These are phyloP conservation scores for Spea multiplicata DNA, from an alignment of 2,113 vertebrate species.

Conservation along the genomic window DNA sequence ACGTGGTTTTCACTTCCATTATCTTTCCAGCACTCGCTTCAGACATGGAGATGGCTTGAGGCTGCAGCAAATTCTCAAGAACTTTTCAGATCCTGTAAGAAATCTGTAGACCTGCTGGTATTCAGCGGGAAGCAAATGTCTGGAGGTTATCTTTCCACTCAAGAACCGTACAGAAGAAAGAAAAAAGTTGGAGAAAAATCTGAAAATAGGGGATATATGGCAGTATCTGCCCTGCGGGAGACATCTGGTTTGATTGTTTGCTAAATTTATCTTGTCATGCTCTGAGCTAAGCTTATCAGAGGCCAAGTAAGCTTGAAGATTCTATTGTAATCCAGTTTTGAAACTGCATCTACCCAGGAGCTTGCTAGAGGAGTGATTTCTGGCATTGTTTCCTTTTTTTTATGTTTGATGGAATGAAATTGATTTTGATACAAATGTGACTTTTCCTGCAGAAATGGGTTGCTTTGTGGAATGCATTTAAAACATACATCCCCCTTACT, in stretches of 20 bases:
- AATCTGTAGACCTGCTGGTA: slow-evolving; percentile 47
- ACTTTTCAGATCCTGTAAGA: slow-evolving; percentile 42
- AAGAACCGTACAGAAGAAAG: slow-evolving; percentile 39
- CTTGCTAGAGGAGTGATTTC: slow-evolving; percentile 43
- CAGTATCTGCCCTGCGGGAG: slow-evolving; percentile 44
- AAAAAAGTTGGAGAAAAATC: slow-evolving; percentile 32
- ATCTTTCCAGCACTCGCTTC: slow-evolving; percentile 9
- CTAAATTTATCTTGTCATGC: slow-evolving; percentile 49
- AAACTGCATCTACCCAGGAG: slow-evolving; percentile 34
- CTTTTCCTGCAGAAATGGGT: background rate
- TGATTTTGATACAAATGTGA: slow-evolving; percentile 23
- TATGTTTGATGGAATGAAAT: slow-evolving; percentile 26
- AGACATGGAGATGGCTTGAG: slow-evolving; percentile 42
- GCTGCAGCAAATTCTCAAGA: slow-evolving; percentile 48
- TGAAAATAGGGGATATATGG: slow-evolving; percentile 36
- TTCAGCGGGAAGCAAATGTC: slow-evolving; percentile 47
- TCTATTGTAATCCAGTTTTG: slow-evolving; percentile 46
- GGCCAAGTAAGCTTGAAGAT: slow-evolving; percentile 41
- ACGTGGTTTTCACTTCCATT: background rate
- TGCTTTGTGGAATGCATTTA: background rate
- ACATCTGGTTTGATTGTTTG: slow-evolving; percentile 50
- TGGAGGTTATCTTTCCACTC: slow-evolving; percentile 45
- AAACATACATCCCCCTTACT: background rate
- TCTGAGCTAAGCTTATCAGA: slow-evolving; percentile 48
- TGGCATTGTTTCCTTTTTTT: slow-evolving; percentile 38